Base-by-base conservation (phyloP, 2,888 invertebrate species). In the Keiferia lycopersicella region DNA sequence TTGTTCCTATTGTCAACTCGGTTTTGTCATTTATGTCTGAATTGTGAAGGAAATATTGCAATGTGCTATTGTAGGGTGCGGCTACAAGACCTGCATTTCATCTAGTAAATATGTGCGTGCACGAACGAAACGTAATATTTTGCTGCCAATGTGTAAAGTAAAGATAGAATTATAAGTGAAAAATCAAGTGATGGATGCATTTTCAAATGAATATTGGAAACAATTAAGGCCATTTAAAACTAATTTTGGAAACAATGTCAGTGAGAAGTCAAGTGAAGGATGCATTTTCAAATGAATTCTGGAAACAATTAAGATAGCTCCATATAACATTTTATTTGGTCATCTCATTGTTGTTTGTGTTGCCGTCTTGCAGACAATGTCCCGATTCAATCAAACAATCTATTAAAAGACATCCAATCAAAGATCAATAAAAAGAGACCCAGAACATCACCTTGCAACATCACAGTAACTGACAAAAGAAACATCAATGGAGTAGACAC, bases 1-100 rank as follows among this genome's bases (percentile, higher is more conserved):
- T 73, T 78, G 73, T 78, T 75, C 73, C 68, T 71, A 39, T 39
- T 58, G 65, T 65, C 72, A 72, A 74, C 74, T 39, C 26, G 26
- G 14, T 60, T 45, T 60, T 22, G 45, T 45, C 20, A 45, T 45
- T 60, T 60, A 45, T 60, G 45, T 45, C 26, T 20, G 60, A 2
- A 58, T 3, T 39, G 39, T 4, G 39, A 18, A 20, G 38, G 18
- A 58, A 20, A 38, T 58, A 58, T 38, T 58, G 56, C 26, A 56
- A 56, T 30, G n/a, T n/a, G n/a, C 14, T n/a, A 53, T 50, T 22
- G 2, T 3, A 26, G 30, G 53, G 53, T 53, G 26, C 2, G 12
- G 51, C 18, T 51, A 11, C 2, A 20, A 34, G 6, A 6, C 26
- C 34, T 34, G 10, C 10, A 34, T 26, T n/a, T n/a, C n/a, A n/a